A percentile compares a stretch with the other conserved stretches of the same genome.
phyloP scores from a whole-genome alignment of 2,113 vertebrate species.

The Coregonus clupeaformis region DNA sequence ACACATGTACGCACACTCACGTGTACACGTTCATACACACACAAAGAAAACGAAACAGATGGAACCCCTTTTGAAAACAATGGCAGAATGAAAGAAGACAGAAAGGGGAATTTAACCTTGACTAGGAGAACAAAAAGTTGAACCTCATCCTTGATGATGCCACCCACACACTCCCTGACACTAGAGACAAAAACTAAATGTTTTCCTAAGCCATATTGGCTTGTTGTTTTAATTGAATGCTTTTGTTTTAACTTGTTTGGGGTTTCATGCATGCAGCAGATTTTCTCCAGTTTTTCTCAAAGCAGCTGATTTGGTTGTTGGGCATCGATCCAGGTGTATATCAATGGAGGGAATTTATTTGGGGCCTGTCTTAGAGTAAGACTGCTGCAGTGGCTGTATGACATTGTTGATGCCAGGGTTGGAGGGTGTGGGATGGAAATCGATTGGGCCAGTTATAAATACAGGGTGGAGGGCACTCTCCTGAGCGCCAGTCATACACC shows the following conservation, averaged over 20 bases:
- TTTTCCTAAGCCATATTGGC: neutral
- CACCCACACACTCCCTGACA: neutral
- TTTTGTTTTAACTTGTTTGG: neutral
- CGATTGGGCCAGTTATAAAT: neutral
- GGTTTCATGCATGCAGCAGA: neutral
- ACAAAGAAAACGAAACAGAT: neutral
- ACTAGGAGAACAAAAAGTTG: neutral
- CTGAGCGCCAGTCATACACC: neutral
- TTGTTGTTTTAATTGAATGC: neutral
- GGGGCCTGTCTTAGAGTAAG: neutral
- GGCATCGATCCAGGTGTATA: neutral
- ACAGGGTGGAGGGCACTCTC: neutral
- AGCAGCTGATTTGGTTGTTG: neutral
- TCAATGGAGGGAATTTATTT: neutral
- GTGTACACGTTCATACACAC: neutral
- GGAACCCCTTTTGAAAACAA: neutral
- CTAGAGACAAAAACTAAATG: neutral
- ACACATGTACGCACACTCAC: too few species aligned
- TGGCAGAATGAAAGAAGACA: neutral
- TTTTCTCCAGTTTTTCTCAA: neutral
- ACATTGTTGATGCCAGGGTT: neutral
- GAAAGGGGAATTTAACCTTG: neutral
- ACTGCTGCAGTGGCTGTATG: neutral
- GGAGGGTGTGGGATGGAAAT: neutral
- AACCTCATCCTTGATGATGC: neutral